phyloP scores from a whole-genome alignment of 2,888 invertebrate genomes.

The Mimachlamys varia region DNA sequence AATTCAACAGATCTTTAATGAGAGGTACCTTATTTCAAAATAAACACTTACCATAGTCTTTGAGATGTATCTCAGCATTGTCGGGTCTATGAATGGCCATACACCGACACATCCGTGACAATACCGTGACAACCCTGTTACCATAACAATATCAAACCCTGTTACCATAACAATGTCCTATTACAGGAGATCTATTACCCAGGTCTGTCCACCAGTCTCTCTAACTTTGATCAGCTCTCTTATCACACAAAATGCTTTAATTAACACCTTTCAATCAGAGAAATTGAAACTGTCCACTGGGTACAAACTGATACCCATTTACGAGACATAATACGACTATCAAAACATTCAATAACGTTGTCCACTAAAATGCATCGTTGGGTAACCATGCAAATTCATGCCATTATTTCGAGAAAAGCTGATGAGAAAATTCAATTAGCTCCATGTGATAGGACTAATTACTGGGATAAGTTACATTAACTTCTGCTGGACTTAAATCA shows the following conservation, averaged over 20 bases:
- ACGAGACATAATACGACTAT: neutral
- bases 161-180: constrained; percentile 20
- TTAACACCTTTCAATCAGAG: neutral
- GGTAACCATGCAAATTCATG: neutral
- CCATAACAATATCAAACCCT: constrained; percentile 19
- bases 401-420: neutral
- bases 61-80: neutral
- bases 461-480: neutral
- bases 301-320: neutral
- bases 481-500: constrained; percentile 3
- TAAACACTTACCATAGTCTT: neutral
- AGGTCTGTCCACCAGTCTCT: neutral
- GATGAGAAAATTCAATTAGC: constrained; percentile 25
- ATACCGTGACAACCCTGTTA: neutral
- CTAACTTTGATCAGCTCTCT: neutral
- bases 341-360: neutral
- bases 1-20: neutral
- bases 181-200: neutral
- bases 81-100: neutral
- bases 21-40: neutral
- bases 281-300: neutral
- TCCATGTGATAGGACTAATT: neutral
- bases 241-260: neutral
- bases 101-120: neutral
- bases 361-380: neutral